Conservation (phyloP, 2,113 vertebrate genomes). For the Notarius lentiginosus region DNA sequence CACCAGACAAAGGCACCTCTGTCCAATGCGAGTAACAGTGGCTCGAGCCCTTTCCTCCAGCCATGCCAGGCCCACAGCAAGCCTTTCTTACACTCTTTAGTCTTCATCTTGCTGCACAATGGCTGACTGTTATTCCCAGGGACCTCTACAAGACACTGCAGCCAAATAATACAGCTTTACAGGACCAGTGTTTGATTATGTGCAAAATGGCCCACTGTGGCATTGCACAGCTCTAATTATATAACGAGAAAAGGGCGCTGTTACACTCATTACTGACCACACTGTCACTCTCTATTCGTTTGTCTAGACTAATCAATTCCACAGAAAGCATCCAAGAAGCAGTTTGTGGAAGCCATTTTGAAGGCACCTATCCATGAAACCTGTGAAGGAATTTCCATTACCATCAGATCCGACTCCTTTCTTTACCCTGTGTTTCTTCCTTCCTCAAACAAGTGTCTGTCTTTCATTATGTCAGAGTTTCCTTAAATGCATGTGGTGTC, state of each 20-base stretch:
- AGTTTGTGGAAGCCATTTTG: background rate
- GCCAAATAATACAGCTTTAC: background rate
- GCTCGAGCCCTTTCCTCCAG: constrained; percentile 62
- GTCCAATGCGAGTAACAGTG: constrained; percentile 66
- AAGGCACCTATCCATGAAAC: constrained; percentile 29
- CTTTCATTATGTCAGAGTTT: background rate
- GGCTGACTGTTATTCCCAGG: constrained; percentile 36
- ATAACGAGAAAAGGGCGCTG: no score
- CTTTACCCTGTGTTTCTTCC: background rate
- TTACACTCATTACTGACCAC: background rate
- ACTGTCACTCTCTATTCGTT: background rate
- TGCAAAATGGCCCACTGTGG: background rate
- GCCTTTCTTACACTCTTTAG: constrained; percentile 5
- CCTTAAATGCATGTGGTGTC: background rate
- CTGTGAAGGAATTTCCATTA: constrained; percentile 52
- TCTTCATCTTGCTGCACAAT: constrained; percentile 36
- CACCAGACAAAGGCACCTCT: constrained; percentile 72
- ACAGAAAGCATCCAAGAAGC: background rate
- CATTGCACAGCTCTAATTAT: background rate
- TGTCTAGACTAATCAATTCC: background rate
- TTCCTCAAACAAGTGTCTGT: background rate
- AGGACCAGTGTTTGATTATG: background rate
- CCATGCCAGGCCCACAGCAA: constrained; percentile 12
- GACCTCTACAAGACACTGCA: constrained; percentile 7
- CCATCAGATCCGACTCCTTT: constrained; percentile 14